Conservation (phyloP, 2,797 vertebrate species). For the Cyclopterus lumpus region DNA sequence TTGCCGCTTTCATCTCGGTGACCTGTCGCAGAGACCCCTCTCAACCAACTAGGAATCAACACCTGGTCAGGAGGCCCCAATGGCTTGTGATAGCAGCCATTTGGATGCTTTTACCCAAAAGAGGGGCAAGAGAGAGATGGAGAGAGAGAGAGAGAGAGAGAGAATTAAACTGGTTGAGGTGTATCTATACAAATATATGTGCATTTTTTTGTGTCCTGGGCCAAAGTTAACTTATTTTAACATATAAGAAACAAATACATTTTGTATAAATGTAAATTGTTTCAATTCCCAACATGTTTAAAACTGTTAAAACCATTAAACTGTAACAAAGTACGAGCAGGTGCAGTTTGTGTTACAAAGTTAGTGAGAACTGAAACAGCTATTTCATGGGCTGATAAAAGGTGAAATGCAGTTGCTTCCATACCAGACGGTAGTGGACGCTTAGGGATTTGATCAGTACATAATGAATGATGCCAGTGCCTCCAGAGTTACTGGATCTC, state of each 20-base stretch:
- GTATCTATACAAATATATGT: not conserved
- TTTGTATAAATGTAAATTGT: not conserved
- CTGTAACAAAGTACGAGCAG: not conserved
- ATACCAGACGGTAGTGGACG: not conserved
- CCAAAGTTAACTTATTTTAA: not conserved
- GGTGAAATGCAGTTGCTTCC: not conserved
- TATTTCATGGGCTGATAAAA: not conserved
- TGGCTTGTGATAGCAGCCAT: slow-evolving; percentile 65
- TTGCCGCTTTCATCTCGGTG: slow-evolving; percentile 72
- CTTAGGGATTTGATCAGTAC: not conserved
- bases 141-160: slow-evolving; percentile 10
- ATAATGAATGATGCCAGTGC: not conserved
- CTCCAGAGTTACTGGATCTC: not conserved
- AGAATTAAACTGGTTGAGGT: slow-evolving; percentile 13
- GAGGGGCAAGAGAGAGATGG: slow-evolving; percentile 5
- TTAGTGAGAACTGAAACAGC: not conserved
- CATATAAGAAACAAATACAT: not conserved
- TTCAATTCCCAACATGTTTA: not conserved
- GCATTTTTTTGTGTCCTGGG: not conserved
- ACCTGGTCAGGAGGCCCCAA: slow-evolving; percentile 54
- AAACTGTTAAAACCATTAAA: not conserved
- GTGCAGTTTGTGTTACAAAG: not conserved
- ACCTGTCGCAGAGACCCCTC: slow-evolving; percentile 56
- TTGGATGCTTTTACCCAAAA: slow-evolving; percentile 67
- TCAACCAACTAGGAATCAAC: slow-evolving; percentile 59